Base-by-base conservation (phyloP, 2,113 vertebrate species). In the Gambusia holbrooki region DNA sequence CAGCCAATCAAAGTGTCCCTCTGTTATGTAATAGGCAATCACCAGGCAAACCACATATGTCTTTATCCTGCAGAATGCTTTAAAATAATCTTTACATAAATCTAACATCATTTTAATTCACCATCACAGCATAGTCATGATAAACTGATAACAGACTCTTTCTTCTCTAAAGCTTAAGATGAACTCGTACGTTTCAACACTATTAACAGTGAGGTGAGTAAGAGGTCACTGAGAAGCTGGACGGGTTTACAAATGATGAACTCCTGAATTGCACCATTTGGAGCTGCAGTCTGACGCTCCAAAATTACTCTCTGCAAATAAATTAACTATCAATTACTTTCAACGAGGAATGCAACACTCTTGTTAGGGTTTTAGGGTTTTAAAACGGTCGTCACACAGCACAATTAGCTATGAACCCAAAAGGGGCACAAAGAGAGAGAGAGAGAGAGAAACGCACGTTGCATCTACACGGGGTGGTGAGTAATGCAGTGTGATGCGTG, bases 21-120 rank as follows among this genome's bases (percentile, higher is more conserved):
- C 19, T 60, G 68, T 90, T 88, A 80, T 64, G 62, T 80, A 90
- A 89, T 70, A 66, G 10, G 79, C 86, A 85, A 91, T 87, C 86
- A 85, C 58, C 42, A 74, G 83, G 76, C 76, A 64, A 62, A 29
- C 65, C 60, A 28, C 4, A 32, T 30, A 35, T 42, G 62, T 72
- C 37, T 74, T 4, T 79, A 83, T 62, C 72, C 33, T 71, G 3
- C 65, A 62, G 27, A n/a, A 29, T 71, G 45, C 65, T 74, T 32
- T 48, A 19, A 17, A 48, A n/a, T 27, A 30, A 17, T 64, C 25
- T 25, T 54, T 37, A 11, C 35, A 37, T 12, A 11, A 37, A 37
- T 37, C 11, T 2, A 12, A 37, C 35, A 37, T 37, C 0, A 37
- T 37, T 37, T 37, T 12, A 37, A 12, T 37, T 37, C 2, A 37